Base-by-base conservation (phyloP, 2,113 vertebrate genomes). In the Saccopteryx bilineata region DNA sequence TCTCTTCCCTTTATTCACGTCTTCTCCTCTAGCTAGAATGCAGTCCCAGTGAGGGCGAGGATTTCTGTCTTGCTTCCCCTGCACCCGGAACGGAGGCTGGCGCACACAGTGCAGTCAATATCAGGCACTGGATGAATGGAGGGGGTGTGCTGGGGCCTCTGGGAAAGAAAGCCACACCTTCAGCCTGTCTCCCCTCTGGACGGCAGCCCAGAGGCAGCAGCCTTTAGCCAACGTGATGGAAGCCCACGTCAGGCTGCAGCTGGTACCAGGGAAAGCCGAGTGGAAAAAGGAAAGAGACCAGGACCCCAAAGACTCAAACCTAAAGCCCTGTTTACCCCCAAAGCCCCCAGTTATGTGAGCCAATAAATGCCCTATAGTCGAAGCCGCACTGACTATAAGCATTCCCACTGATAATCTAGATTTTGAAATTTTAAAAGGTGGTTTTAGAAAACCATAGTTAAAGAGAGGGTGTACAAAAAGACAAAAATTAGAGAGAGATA, bases 341-440 rank as follows among this genome's bases (percentile, higher is more conserved):
- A 56, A 14, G 31, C 17, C 60, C 89, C 26, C n/a, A 15, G 65
- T 52, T 48, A 33, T 5, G 2, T 23, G 60, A 81, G 71, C 7
- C 63, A 54, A 66, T 11, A 54, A 28, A 46, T 28, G 21, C 1
- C 60, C 61, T 18, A 46, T 8, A 7, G 24, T 11, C 19, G 54
- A 80, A 91, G 31, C 8, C 19, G 75, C 7, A 48, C 9, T 48
- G 76, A 88, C 39, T 39, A 39, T 39, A 96, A 66, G 12, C 18
- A 75, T 81, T 80, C 61, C 87, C 28, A 89, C 24, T 18, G 19
- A 50, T n/a, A 46, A 39, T n/a, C 21, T 72, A 68, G 26, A 54
- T 65, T 82, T 74, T 82, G 28, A 82, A 93, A 75, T 66, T 68
- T 60, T 33, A 46, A 61, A 91, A 91, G 14, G 66, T 50, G 15